Conservation (phyloP, 2,888 invertebrate genomes). For the Ephialtes manifestator region DNA sequence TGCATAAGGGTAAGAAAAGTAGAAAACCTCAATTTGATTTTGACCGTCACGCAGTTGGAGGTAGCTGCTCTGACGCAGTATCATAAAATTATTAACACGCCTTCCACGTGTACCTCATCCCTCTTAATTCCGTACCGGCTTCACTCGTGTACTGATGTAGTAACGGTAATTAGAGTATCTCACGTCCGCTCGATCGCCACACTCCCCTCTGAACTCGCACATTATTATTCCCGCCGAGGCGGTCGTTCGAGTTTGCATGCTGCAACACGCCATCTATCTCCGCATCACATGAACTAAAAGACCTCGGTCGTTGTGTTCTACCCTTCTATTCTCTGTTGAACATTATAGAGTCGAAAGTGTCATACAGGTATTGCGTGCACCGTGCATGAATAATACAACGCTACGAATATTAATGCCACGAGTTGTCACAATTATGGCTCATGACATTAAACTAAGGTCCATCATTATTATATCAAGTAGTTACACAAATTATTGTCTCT, state of each 20-base stretch:
- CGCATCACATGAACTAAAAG: slow-evolving; percentile 54
- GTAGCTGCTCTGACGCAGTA: slow-evolving; percentile 35
- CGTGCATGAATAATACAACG: slow-evolving; percentile 13
- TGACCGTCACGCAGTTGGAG: slow-evolving; percentile 51
- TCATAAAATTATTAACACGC: slow-evolving; percentile 67
- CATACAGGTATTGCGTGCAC: slow-evolving; percentile 36
- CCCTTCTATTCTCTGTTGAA: slow-evolving; percentile 3
- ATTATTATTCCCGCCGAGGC: slow-evolving; percentile 64
- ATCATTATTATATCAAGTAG: slow-evolving; percentile 22
- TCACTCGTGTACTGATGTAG: slow-evolving; percentile 30
- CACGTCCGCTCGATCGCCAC: slow-evolving; percentile 46
- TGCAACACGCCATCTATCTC: slow-evolving; percentile 64
- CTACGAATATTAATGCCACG: slow-evolving; percentile 34
- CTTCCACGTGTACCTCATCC: slow-evolving; percentile 41
- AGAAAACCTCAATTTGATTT: slow-evolving; percentile 62
- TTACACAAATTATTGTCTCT: not conserved
- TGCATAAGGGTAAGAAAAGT: slow-evolving; percentile 35
- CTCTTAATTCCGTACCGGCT: slow-evolving; percentile 50
- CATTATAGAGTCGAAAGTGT: slow-evolving; percentile 43
- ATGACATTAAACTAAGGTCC: not conserved
- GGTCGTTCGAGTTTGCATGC: slow-evolving; percentile 45
- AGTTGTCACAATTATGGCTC: not conserved
- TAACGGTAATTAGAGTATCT: slow-evolving; percentile 65
- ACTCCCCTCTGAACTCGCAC: not conserved
- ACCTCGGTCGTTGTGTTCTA: slow-evolving; percentile 12